A percentile compares a stretch with the other conserved stretches of the same genome.
These are phyloP conservation scores for Xenopus borealis DNA, from an alignment of 2,113 vertebrate species.

Conservation along the genomic window DNA sequence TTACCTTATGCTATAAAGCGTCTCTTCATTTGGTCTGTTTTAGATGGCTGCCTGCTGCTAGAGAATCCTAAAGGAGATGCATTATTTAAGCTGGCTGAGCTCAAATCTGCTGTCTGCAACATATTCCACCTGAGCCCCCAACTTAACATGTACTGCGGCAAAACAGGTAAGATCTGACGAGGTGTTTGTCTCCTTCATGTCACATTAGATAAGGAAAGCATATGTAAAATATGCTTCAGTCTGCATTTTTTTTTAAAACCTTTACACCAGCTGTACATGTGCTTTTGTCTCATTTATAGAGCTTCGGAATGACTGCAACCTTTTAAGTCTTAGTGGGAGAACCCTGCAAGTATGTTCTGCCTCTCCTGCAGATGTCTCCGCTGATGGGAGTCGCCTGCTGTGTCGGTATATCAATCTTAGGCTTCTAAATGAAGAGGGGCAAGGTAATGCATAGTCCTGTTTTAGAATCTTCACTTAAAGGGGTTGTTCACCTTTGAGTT, in stretches of 20 bases:
- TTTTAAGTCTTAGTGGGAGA: conserved; percentile 75
- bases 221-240: no score
- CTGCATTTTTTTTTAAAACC: no score
- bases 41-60: conserved; percentile 86
- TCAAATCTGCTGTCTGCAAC: conserved; percentile 72
- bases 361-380: conserved; percentile 49
- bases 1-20: no score
- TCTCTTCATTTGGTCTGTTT: neutral
- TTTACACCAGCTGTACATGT: neutral
- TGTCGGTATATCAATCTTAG: conserved; percentile 89
- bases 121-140: conserved; percentile 75
- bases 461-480: neutral
- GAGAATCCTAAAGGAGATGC: conserved; percentile 94
- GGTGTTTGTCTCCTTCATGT: no score
- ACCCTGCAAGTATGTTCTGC: conserved; percentile 78
- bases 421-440: conserved; percentile 75
- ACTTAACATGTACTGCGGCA: conserved; percentile 72
- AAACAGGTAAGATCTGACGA: conserved; percentile 66
- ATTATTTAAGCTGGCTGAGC: conserved; percentile 66
- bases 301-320: conserved; percentile 68
- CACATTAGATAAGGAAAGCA: no score
- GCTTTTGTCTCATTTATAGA: conserved; percentile 58
- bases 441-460: conserved; percentile 65
- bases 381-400: conserved; percentile 54
- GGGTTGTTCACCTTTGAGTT: no score